Conservation (phyloP, 1,140 invertebrate genomes). For the Neodiprion lecontei region DNA sequence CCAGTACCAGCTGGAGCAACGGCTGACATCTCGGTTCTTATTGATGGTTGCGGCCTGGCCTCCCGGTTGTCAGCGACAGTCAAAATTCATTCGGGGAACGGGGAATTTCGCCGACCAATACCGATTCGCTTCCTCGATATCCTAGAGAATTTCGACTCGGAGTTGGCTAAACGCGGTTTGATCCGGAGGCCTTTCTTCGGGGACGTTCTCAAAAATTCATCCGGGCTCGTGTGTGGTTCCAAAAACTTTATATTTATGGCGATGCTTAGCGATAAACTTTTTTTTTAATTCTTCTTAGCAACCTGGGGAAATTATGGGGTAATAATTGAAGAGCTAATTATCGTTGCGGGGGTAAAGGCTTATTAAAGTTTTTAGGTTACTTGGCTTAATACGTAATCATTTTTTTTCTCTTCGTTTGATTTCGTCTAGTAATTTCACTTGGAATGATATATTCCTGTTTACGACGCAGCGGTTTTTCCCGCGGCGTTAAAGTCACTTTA, state of each 20-base stretch:
- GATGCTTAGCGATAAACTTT: no score
- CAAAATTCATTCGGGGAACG: slow-evolving; percentile 10
- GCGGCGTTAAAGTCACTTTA: background rate
- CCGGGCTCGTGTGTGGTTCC: no score
- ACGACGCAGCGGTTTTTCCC: background rate
- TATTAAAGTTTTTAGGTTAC: no score
- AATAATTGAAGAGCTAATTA: no score
- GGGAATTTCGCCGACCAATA: background rate
- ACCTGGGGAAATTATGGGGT: no score
- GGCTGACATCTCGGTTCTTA: slow-evolving; percentile 48
- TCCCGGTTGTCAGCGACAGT: background rate
- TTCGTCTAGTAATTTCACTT: background rate
- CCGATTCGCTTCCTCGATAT: background rate
- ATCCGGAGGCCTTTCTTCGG: background rate
- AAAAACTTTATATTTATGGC: no score
- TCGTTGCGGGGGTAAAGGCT: no score
- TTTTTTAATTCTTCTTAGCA: no score
- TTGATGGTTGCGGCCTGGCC: background rate
- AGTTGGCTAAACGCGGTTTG: background rate
- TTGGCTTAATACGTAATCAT: background rate
- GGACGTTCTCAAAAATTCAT: no score
- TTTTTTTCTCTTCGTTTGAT: background rate
- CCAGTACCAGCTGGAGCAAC: slow-evolving; percentile 53
- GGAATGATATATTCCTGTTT: background rate
- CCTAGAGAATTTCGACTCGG: background rate